Base-by-base conservation (phyloP, 2,113 vertebrate genomes). In the Paedocypris sp. region DNA sequence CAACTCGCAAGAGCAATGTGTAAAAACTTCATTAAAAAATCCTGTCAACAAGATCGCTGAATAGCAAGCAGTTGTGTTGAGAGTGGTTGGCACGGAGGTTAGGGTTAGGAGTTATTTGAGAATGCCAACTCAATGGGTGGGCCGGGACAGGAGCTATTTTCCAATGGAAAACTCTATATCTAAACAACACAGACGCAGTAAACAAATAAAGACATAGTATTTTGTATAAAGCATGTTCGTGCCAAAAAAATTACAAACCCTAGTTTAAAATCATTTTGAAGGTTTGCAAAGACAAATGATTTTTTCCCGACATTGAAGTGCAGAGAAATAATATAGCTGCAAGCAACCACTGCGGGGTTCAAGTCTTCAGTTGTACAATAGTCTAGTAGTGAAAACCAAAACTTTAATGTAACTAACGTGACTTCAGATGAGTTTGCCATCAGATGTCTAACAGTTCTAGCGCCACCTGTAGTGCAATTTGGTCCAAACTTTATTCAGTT, bases 41-140 rank as follows among this genome's bases (percentile, higher is more conserved):
- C 36, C 36, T 73, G 65, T 63, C 56, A 62, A 64, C 57, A 64
- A 51, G 66, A 69, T 61, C 68, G 72, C 65, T 66, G 67, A 61
- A 71, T 62, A 56, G 68, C 31, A 59, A 49, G n/a, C 59, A 67
- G 66, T 71, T 15, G 47, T 51, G 47, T 48, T 58, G 41, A 63
- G 49, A 31, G 51, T 43, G 48, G 62, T 67, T 72, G 73, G 76
- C 75, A 75, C 65, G 71, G 53, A 43, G 62, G 31, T 35, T n/a
- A n/a, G n/a, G 33, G 38, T 67, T 10, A 56, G 69, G 65, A 70
- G 68, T 71, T 71, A 72, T 70, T 70, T 50, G 69, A 77, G 76
- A 77, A 80, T 82, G 77, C 78, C 80, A 85, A 69, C 79, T 78
- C 72, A 72, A 81, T 84, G 83, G 83, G 83, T 86, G 85, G 85